Conservation (phyloP, 2,888 invertebrate genomes). For the Antitype chi region DNA sequence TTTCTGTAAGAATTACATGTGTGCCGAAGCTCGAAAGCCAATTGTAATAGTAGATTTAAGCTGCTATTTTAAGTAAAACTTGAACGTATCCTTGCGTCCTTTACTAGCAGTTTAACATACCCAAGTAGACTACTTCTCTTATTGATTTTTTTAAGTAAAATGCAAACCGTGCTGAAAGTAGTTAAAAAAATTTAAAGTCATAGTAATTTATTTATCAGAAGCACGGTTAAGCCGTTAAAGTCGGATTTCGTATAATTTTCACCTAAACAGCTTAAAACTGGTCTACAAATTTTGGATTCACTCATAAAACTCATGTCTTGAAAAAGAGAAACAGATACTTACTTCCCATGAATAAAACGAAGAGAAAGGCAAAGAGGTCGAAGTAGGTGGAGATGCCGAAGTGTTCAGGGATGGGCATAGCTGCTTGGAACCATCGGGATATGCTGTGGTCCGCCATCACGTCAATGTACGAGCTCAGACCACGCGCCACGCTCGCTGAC, state of each 20-base stretch:
- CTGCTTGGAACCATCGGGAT: constrained; percentile 90
- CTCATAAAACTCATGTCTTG: neutral
- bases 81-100: neutral
- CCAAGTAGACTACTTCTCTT: neutral
- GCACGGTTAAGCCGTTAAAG: too few relatives aligned
- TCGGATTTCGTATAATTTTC: neutral
- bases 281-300: neutral
- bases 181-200: too few relatives aligned
- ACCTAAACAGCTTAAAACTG: neutral
- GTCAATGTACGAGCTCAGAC: constrained; percentile 94
- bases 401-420: constrained; percentile 91
- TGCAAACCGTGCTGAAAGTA: neutral
- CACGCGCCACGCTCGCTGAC: constrained; percentile 94
- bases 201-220: too few relatives aligned
- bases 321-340: constrained; percentile 63
- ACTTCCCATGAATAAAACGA: constrained; percentile 93
- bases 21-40: neutral
- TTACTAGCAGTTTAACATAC: neutral
- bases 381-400: constrained; percentile 92
- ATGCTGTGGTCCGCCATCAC: constrained; percentile 91
- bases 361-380: constrained; percentile 93
- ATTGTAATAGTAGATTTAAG: neutral
- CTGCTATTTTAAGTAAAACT: neutral
- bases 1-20: neutral
- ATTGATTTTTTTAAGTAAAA: neutral